Conservation (phyloP, 1,140 invertebrate species). For the Bombus waltoni region DNA sequence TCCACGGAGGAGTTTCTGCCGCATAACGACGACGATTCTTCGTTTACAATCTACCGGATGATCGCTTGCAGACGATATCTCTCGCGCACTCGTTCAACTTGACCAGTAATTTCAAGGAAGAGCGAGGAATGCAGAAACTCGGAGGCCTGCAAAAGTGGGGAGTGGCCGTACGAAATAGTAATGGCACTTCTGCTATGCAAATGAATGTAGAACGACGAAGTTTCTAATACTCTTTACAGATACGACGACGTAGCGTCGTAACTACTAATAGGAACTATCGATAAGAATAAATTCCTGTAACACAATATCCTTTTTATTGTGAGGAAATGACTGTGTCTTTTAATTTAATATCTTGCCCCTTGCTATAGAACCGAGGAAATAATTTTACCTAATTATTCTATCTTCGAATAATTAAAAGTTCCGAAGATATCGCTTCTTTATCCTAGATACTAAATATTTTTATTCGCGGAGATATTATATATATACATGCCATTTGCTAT, state of each 20-base stretch:
- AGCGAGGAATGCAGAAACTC: not conserved
- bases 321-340: not conserved
- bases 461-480: not conserved
- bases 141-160: not conserved
- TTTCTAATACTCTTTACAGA: not conserved
- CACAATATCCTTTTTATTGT: not conserved
- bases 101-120: not conserved
- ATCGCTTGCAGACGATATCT: not conserved
- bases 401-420: not conserved
- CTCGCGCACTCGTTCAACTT: not conserved
- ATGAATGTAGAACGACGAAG: not conserved
- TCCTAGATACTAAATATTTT: not conserved
- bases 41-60: not conserved
- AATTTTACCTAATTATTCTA: not conserved
- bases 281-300: not conserved
- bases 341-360: not conserved
- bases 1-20: not conserved
- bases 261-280: not conserved
- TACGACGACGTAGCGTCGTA: not conserved
- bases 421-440: too few relatives aligned
- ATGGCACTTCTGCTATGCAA: conserved; percentile 10
- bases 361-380: not conserved
- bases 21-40: not conserved
- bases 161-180: not conserved
- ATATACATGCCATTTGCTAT: not conserved